A percentile compares a stretch with the other conserved stretches of the same genome.
phyloP scores from a whole-genome alignment of 2,888 invertebrate genomes.

The Ectobius pallidus region DNA sequence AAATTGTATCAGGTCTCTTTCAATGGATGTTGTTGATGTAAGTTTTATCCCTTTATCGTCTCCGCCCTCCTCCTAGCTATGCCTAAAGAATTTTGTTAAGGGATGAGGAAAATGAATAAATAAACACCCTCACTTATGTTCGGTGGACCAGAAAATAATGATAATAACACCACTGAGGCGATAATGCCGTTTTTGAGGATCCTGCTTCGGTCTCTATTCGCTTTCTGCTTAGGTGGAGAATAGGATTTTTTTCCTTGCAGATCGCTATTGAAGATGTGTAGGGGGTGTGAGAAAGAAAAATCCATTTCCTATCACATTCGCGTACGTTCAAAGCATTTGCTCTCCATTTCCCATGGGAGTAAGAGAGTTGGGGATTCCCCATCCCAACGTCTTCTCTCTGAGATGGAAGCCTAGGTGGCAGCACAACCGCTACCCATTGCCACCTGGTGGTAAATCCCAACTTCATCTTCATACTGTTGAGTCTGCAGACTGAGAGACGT shows the following conservation, averaged over 20 bases:
- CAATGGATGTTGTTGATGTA: slow-evolving; percentile 15
- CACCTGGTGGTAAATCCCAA: neutral
- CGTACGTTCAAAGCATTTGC: slow-evolving; percentile 38
- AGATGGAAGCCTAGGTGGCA: neutral
- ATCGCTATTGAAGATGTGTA: no score
- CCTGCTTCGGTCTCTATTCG: no score
- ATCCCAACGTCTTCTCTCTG: neutral
- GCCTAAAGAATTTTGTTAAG: slow-evolving; percentile 3
- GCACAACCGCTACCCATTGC: neutral
- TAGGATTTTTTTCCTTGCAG: no score
- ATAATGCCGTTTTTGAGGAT: no score
- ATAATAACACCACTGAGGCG: slow-evolving; percentile 16
- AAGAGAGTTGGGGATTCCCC: neutral
- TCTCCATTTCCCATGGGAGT: slow-evolving; percentile 34
- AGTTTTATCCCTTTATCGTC: neutral
- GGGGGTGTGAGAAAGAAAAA: slow-evolving; percentile 34
- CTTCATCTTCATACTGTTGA: neutral
- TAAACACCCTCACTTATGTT: slow-evolving; percentile 5
- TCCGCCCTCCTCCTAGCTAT: neutral
- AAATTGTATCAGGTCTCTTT: slow-evolving; percentile 13
- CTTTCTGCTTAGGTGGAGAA: no score
- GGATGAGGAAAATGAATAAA: slow-evolving; percentile 12
- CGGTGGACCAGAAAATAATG: slow-evolving; percentile 19
- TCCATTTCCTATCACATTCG: slow-evolving; percentile 39
- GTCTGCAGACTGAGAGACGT: neutral